Conservation (phyloP, 2,113 vertebrate species). For the Chlorodrepanis virens region DNA sequence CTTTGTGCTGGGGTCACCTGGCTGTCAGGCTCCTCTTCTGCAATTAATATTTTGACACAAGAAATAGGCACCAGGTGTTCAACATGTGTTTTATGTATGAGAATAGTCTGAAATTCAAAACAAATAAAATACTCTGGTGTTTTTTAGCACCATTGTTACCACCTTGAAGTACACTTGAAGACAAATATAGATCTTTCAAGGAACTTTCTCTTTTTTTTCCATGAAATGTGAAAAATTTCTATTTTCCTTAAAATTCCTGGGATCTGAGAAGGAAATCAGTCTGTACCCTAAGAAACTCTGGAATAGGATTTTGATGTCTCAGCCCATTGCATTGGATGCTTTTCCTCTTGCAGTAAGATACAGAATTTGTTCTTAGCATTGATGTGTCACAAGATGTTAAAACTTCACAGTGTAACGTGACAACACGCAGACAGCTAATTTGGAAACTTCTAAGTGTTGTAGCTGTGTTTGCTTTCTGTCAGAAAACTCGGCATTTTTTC, state of each 20-base stretch:
- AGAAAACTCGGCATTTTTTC: background rate
- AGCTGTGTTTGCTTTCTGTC: background rate
- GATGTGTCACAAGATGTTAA: background rate
- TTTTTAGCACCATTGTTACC: background rate
- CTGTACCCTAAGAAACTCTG: background rate
- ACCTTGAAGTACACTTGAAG: background rate
- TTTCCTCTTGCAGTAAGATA: background rate
- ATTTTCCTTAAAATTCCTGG: background rate
- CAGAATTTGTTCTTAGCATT: background rate
- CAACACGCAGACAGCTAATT: background rate
- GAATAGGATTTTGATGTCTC: background rate
- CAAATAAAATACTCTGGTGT: background rate
- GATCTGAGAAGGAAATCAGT: background rate
- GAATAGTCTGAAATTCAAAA: background rate
- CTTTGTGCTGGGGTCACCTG: background rate
- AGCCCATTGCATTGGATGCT: background rate
- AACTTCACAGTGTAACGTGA: background rate
- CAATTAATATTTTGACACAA: background rate
- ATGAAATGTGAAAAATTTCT: background rate
- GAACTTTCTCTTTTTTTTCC: background rate
- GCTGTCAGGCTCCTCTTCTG: background rate
- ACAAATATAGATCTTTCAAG: background rate
- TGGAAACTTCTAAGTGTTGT: background rate
- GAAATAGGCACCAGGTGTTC: background rate
- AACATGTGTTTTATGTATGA: background rate